Evolutionary conservation across 2,888 invertebrate genomes (phyloP).

Genomic region (Junonia oenone): DNA sequence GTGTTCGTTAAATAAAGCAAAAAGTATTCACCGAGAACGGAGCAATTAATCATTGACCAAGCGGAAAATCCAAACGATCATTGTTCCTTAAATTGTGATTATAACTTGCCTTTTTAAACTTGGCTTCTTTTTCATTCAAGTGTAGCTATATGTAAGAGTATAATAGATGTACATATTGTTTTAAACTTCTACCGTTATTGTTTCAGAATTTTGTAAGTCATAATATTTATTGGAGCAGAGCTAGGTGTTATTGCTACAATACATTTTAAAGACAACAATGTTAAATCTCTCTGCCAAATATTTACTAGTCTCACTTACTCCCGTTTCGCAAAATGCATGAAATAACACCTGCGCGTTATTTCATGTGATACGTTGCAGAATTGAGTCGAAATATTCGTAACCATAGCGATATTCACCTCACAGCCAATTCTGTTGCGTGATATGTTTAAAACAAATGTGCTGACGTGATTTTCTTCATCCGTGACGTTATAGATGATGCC

Average conservation of each 20-base stretch:
- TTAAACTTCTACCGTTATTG: background rate
- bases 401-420: background rate
- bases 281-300: too few species aligned
- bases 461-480: constrained; percentile 18
- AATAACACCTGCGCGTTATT: constrained; percentile 3
- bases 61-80: constrained; percentile 33
- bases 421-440: constrained; percentile 12
- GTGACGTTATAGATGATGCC: constrained; percentile 7
- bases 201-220: background rate
- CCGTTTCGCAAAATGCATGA: background rate
- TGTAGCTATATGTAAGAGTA: background rate
- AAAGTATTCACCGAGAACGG: constrained; percentile 48
- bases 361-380: constrained; percentile 11
- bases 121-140: background rate
- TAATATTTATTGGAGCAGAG: too few species aligned
- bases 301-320: too few species aligned
- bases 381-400: constrained; percentile 20
- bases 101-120: constrained; percentile 4
- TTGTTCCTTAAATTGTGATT: constrained; percentile 24
- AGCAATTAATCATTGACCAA: constrained; percentile 58
- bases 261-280: too few species aligned
- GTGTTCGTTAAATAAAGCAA: constrained; percentile 60
- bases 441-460: constrained; percentile 11
- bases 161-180: background rate
- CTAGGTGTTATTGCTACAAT: too few species aligned